Percentiles rank a stretch among this genome's conserved stretches.
These are phyloP conservation scores for Chloroceryle amazona DNA, from an alignment of 2,797 vertebrate genomes.

Conservation along the genomic window DNA sequence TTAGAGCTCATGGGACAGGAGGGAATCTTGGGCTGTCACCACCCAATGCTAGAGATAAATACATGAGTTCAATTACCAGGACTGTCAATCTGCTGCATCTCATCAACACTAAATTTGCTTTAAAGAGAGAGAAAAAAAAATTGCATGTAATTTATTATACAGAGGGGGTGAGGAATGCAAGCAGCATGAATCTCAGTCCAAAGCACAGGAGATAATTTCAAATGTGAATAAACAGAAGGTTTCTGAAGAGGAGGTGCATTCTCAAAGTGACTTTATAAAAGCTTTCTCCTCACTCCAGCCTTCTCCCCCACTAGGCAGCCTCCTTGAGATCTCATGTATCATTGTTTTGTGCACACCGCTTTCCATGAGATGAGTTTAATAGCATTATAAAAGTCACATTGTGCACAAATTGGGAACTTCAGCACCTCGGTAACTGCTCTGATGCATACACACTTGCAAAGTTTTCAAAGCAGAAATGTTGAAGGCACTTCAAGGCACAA, in stretches of 20 bases:
- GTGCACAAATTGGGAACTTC: conserved; percentile 83
- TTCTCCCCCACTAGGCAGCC: conserved; percentile 11
- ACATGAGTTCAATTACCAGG: neutral
- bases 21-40: neutral
- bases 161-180: neutral
- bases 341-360: conserved; percentile 77
- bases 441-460: conserved; percentile 80
- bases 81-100: neutral
- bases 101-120: conserved; percentile 12
- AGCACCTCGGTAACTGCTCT: conserved; percentile 64
- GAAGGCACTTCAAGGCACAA: conserved; percentile 85
- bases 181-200: neutral
- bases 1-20: neutral
- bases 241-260: neutral
- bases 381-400: conserved; percentile 86
- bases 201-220: neutral
- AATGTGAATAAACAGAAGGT: neutral
- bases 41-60: neutral
- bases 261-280: conserved; percentile 79
- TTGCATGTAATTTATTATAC: neutral
- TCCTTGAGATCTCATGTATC: conserved; percentile 80
- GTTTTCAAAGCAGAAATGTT: conserved; percentile 78
- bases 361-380: conserved; percentile 82
- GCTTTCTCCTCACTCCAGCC: conserved; percentile 41
- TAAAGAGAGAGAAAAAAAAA: neutral